Evolutionary conservation across 2,888 invertebrate genomes (phyloP), one percentile per base, ranked within the genome.

Genomic region (Aphelenchoides bicaudatus): DNA sequence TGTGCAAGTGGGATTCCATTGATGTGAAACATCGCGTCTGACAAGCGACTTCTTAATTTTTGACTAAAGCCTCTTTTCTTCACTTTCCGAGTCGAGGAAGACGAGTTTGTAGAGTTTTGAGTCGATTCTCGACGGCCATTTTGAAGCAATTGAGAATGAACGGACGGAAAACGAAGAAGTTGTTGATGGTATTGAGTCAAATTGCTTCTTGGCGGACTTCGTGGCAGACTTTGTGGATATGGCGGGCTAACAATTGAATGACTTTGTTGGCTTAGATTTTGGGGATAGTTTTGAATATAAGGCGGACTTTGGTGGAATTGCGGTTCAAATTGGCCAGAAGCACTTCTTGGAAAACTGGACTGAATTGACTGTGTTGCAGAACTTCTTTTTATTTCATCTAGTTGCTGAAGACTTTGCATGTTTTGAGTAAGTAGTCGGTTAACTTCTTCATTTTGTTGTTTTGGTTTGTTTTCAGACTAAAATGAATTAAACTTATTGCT

Each of bases 1-100:
- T 43, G 43, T 10, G n/a, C 23, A 19, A 43, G 25, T n/a, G 43
- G 43, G 23, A 43, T 43, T 10, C 43, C 43, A 25, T 43, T 43
- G 21, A n/a, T n/a, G 43, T 43, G 43, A n/a, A 43, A 43, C 16
- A 43, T 43, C 23, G 43, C 43, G 23, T 43, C 43, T 6, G 16
- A 25, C 10, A 43, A 25, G 10, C 43, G 21, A 25, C 25, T 8
- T 6, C 43, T 19, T 8, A 43, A 25, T 8, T 25, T 19, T 10
- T 19, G 10, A n/a, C 43, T 43, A 43, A n/a, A 8, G 8, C 21
- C 13, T 6, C 23, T n/a, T 25, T 21, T 21, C 10, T 19, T 43
- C 23, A 21, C 10, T 19, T 25, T 19, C 10, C 43, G 43, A 10
- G n/a, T 10, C 43, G 10, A 25, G 23, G 23, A 6, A 25, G 43